Conservation (phyloP, 2,113 vertebrate genomes). For the Corythornis cristatus region DNA sequence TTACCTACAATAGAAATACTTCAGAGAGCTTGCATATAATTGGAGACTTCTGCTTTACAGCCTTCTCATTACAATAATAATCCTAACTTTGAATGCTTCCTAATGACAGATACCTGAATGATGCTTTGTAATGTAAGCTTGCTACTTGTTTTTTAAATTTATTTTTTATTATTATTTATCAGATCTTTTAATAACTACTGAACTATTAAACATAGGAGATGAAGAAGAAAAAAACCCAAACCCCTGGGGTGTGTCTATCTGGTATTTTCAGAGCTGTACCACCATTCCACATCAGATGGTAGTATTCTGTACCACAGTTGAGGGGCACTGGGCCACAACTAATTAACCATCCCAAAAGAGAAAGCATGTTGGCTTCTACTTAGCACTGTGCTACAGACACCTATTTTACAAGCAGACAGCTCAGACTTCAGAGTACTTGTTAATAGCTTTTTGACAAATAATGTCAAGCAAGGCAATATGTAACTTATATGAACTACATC, state of each 20-base stretch:
- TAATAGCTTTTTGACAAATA: not conserved
- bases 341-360: not conserved
- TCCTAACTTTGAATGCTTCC: not conserved
- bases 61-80: not conserved
- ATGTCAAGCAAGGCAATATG: not conserved
- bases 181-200: not conserved
- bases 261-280: slow-evolving; percentile 1
- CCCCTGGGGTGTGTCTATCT: not conserved
- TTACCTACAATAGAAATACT: not conserved
- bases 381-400: not conserved
- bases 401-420: not conserved
- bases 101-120: not conserved
- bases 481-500: not conserved
- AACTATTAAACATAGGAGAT: not conserved
- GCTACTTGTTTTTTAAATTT: not conserved
- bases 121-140: not conserved
- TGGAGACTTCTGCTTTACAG: not conserved
- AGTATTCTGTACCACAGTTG: not conserved
- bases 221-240: not conserved
- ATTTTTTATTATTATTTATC: not conserved
- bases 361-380: not conserved
- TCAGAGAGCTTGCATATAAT: not conserved
- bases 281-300: not conserved
- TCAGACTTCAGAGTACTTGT: not conserved
- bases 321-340: not conserved